phyloP scores from a whole-genome alignment of 2,113 vertebrate genomes.

The Strix aluco region DNA sequence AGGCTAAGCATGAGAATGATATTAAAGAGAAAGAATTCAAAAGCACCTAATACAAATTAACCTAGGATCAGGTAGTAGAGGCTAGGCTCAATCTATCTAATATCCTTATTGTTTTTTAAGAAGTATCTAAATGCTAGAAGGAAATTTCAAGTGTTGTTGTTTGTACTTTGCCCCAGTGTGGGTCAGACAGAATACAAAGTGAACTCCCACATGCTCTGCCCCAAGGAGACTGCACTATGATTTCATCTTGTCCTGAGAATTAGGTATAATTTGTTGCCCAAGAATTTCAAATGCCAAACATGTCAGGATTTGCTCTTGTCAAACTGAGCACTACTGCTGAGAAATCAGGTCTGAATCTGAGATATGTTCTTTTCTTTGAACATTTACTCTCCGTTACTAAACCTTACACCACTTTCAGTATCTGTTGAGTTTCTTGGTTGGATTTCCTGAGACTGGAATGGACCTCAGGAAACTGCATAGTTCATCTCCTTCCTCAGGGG shows the following conservation, averaged over 20 bases:
- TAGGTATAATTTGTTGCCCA: background rate
- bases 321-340: background rate
- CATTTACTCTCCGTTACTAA: background rate
- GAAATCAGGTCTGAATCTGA: background rate
- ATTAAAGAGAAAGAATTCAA: background rate
- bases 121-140: background rate
- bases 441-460: background rate
- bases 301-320: background rate
- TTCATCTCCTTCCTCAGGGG: background rate
- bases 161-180: background rate
- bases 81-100: no score
- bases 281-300: background rate
- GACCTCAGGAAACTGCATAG: background rate
- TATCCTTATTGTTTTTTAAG: background rate
- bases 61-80: background rate
- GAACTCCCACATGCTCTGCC: background rate
- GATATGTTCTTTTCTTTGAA: background rate
- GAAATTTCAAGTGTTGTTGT: background rate
- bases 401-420: background rate
- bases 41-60: background rate
- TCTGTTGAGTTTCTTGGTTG: background rate
- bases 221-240: background rate
- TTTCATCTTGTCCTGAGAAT: background rate
- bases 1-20: background rate
- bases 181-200: background rate